Evolutionary conservation across 2,113 vertebrate genomes (phyloP).

Genomic region (Rhinoptilus africanus): DNA sequence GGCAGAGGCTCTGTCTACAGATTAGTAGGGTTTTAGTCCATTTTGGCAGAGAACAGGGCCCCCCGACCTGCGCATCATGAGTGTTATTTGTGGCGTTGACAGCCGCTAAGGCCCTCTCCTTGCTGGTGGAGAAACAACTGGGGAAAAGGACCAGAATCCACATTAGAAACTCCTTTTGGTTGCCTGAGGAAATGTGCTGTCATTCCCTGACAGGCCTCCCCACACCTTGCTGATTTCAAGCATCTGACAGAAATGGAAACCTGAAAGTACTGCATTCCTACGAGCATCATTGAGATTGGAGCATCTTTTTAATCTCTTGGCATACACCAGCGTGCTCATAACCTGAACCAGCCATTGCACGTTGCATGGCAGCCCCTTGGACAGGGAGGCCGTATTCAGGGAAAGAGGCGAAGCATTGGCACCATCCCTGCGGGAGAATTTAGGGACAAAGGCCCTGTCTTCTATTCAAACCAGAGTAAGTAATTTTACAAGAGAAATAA

Average conservation of each 20-base stretch:
- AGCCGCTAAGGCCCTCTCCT: neutral
- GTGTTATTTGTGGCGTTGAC: neutral
- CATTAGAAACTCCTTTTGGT: neutral
- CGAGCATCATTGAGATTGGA: neutral
- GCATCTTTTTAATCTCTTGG: neutral
- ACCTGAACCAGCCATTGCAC: neutral
- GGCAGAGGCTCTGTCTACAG: neutral
- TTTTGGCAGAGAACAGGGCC: neutral
- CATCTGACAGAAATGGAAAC: neutral
- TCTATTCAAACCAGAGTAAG: neutral
- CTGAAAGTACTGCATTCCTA: neutral
- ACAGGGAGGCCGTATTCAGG: rapidly evolving
- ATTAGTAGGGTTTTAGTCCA: neutral
- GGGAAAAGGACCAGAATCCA: neutral
- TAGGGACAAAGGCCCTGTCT: rapidly evolving
- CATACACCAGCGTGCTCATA: neutral
- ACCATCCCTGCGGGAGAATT: rapidly evolving
- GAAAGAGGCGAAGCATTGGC: rapidly evolving
- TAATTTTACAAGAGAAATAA: neutral
- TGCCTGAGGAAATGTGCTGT: neutral
- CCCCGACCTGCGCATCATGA: neutral
- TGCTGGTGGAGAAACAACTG: neutral
- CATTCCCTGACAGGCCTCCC: neutral
- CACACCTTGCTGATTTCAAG: rapidly evolving
- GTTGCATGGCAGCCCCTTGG: neutral